Conservation (phyloP, 2,797 vertebrate genomes). For the Sarcophilus harrisii region DNA sequence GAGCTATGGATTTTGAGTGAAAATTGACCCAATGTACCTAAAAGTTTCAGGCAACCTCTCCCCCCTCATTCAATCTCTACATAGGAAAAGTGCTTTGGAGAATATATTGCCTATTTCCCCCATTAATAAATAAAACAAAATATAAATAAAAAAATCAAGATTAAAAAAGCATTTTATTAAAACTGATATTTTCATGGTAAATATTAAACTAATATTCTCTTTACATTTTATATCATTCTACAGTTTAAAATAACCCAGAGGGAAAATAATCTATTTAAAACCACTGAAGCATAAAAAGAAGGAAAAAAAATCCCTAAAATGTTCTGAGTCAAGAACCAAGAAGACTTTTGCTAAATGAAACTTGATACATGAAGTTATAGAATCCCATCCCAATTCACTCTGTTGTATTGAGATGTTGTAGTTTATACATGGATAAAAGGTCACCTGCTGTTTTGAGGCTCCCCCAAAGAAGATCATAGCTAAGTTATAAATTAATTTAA, state of each 20-base stretch:
- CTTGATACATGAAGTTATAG: slow-evolving; percentile 71
- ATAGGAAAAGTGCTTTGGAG: background rate
- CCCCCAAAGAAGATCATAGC: slow-evolving; percentile 77
- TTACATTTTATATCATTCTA: background rate
- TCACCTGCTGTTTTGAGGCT: slow-evolving; percentile 80
- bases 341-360: slow-evolving; percentile 74
- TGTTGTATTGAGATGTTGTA: slow-evolving; percentile 78
- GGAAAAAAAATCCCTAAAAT: slow-evolving; percentile 45
- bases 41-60: background rate
- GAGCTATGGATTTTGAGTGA: background rate
- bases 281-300: slow-evolving; percentile 37
- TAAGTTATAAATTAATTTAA: slow-evolving; percentile 83
- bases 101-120: background rate
- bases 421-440: slow-evolving; percentile 75
- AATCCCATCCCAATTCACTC: slow-evolving; percentile 73
- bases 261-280: slow-evolving; percentile 7
- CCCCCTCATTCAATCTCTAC: background rate
- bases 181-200: slow-evolving; percentile 39
- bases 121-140: background rate
- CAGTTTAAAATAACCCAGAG: slow-evolving; percentile 40
- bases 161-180: slow-evolving; percentile 38
- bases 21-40: background rate
- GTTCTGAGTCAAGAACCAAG: slow-evolving; percentile 62
- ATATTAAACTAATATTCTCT: background rate
- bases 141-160: background rate